Evolutionary conservation across 2,888 invertebrate species (phyloP).

Genomic region (Ramazzottius varieornatus): DNA sequence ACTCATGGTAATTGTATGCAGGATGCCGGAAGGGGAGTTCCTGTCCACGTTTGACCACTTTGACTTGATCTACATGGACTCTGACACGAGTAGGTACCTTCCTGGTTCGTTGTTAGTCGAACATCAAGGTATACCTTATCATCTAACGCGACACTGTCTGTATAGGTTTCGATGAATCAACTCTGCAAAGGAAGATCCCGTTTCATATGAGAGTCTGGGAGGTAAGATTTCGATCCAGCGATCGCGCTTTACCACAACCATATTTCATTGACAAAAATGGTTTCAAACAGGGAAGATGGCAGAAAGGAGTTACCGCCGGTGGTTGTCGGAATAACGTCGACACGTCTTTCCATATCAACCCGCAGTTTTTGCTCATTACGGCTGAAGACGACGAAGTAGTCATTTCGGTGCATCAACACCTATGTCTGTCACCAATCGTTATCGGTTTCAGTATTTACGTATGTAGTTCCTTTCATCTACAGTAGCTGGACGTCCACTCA

Average conservation of each 20-base stretch:
- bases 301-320: conserved; percentile 57
- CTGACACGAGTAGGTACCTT: conserved; percentile 64
- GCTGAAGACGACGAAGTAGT: conserved; percentile 55
- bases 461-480: not conserved
- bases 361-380: conserved; percentile 46
- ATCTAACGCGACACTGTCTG: too few relatives aligned
- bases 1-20: too few relatives aligned
- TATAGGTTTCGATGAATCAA: conserved; percentile 53
- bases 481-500: not conserved
- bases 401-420: conserved; percentile 61
- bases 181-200: conserved; percentile 43
- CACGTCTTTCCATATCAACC: conserved; percentile 74
- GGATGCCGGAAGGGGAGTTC: conserved; percentile 58
- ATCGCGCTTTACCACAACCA: too few relatives aligned
- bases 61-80: conserved; percentile 59
- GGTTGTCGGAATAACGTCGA: conserved; percentile 67
- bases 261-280: too few relatives aligned
- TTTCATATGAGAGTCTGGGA: conserved; percentile 60
- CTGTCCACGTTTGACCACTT: conserved; percentile 50
- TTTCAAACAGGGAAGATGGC: conserved; percentile 30
- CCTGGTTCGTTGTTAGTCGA: too few relatives aligned
- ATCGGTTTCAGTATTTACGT: conserved; percentile 47
- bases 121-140: too few relatives aligned
- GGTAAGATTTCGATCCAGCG: too few relatives aligned
- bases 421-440: conserved; percentile 69